Evolutionary conservation across 2,113 vertebrate species (phyloP).

Genomic region (Hystrix cristata): DNA sequence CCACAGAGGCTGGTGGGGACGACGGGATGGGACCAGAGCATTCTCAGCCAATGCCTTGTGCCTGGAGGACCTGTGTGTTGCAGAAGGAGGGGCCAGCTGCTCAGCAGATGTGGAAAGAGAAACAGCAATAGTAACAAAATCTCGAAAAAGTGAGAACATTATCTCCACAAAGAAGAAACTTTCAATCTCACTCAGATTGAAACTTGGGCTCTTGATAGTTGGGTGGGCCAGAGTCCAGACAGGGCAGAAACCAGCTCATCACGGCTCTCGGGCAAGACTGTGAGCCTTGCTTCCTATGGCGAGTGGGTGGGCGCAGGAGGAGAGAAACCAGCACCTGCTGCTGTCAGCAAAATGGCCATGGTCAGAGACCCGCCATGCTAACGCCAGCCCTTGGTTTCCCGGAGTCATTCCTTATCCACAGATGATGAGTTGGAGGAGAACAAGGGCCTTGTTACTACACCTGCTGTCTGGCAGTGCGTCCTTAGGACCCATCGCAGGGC

Average conservation of each 20-base stretch:
- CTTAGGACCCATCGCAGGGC: accelerated
- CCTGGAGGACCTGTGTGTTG: accelerated
- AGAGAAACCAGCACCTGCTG: neutral
- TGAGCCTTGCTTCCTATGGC: accelerated
- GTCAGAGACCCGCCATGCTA: neutral
- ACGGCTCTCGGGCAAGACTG: accelerated
- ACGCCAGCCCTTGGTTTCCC: neutral
- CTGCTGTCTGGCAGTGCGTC: accelerated
- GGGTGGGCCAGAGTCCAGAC: accelerated
- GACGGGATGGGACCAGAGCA: accelerated
- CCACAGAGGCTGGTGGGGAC: too few species aligned
- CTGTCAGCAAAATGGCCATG: neutral
- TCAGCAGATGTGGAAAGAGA: neutral
- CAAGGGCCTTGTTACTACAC: accelerated
- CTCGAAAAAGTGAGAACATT: accelerated
- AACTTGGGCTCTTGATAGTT: neutral
- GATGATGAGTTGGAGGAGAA: neutral
- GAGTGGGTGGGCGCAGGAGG: neutral
- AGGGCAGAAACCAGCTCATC: neutral
- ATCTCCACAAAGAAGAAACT: neutral
- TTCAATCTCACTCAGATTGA: accelerated
- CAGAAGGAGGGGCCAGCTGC: accelerated
- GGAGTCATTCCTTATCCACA: neutral
- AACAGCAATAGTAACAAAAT: neutral
- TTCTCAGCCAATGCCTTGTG: accelerated